Base-by-base conservation (phyloP, 2,888 invertebrate genomes). In the Andrena bicolor region DNA sequence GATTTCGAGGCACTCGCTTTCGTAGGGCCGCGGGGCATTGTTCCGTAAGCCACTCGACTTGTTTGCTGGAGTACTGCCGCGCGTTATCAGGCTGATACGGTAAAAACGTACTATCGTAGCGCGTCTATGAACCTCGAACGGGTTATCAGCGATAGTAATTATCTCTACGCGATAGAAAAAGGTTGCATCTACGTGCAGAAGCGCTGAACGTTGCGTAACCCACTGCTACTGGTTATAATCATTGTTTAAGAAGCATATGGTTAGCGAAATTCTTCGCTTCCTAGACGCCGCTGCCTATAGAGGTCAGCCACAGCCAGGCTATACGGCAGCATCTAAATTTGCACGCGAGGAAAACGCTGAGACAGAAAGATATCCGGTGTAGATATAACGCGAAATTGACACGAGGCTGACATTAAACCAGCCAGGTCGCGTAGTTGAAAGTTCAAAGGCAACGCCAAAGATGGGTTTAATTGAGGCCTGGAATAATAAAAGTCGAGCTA, bases 121-220 rank as follows among this genome's bases (percentile, higher is more conserved):
- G 53, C 28, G 7, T n/a, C 58, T 61, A 26, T 35, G 69, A 71
- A 63, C 63, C 80, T 8, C 2, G 41, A 5, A 16, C 41, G 51
- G 82, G 82, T 82, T 80, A 82, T 80, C 82, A 16, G 48, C 3
- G 72, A 82, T 72, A 69, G 7, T 51, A 20, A 65, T 72, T 82
- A 82, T 80, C 71, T 13, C 13, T 13, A 0, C 10, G 6, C 2
- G 68, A 58, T 71, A 26, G 13, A 60, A 51, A 51, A 75, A 64
- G 35, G 49, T 65, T 71, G 61, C 53, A 60, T 41, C 30, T 13
- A 56, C 51, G 16, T 32, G 23, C 69, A 28, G 23, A 16, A 1
- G 3, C n/a, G 7, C 35, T n/a, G 10, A 35, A 0, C 2, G 10
- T 77, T 77, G 28, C 72, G 64, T 64, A 80, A 80, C 16, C 7